Conservation (phyloP, 1,140 invertebrate species). For the Drosophila pachea region DNA sequence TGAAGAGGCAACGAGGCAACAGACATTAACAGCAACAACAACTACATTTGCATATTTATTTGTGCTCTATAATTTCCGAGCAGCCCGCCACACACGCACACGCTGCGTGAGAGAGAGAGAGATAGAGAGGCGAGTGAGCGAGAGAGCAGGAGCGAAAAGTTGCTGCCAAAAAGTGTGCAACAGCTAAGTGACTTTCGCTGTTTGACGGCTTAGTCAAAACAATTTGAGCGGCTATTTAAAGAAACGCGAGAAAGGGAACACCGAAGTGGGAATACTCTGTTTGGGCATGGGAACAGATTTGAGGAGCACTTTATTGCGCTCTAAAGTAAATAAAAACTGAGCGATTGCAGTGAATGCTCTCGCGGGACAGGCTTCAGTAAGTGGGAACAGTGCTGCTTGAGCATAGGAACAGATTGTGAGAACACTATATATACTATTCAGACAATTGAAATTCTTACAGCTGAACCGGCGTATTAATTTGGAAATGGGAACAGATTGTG, state of each 20-base stretch:
- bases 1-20: constrained; percentile 43
- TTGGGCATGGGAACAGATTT: too few relatives aligned
- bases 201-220: constrained; percentile 49
- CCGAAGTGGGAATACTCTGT: constrained; percentile 10
- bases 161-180: constrained; percentile 34
- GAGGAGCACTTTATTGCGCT: too few relatives aligned
- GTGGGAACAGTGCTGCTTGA: too few relatives aligned
- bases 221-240: constrained; percentile 37
- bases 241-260: not conserved
- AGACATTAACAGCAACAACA: constrained; percentile 70
- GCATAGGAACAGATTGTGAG: too few relatives aligned
- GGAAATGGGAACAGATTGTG: too few relatives aligned
- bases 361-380: too few relatives aligned
- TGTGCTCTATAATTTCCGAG: constrained; percentile 64
- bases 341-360: too few relatives aligned
- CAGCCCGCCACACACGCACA: constrained; percentile 18
- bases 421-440: too few relatives aligned
- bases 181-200: constrained; percentile 66
- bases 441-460: too few relatives aligned
- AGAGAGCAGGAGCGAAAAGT: not conserved
- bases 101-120: not conserved
- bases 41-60: constrained; percentile 72
- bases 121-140: too few relatives aligned
- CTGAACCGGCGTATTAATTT: too few relatives aligned
- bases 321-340: too few relatives aligned